Conservation (phyloP, 2,113 vertebrate genomes). For the Strix uralensis region DNA sequence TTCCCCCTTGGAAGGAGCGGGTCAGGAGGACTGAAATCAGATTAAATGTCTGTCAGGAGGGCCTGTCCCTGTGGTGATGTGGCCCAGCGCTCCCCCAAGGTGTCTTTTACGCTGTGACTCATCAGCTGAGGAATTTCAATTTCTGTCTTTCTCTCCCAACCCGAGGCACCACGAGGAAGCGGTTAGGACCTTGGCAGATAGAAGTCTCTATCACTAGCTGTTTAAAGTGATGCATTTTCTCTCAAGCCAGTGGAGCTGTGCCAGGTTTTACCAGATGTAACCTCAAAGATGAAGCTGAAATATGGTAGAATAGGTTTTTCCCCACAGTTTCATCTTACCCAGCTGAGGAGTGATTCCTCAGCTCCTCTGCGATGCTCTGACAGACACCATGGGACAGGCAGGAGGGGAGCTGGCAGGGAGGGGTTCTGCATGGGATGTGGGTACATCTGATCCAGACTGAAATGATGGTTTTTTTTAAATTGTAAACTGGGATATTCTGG, state of each 20-base stretch:
- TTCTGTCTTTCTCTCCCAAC: background rate
- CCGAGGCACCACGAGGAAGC: background rate
- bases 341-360: background rate
- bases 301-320: background rate
- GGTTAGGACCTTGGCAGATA: background rate
- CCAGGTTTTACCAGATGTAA: background rate
- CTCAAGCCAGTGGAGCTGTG: background rate
- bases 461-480: background rate
- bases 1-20: background rate
- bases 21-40: background rate
- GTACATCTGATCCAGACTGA: background rate
- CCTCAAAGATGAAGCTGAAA: background rate
- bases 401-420: background rate
- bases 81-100: background rate
- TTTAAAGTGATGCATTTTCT: background rate
- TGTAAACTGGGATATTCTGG: background rate
- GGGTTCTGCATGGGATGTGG: background rate
- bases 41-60: background rate
- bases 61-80: background rate
- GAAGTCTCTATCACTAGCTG: background rate
- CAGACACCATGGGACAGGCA: accelerated
- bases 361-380: background rate
- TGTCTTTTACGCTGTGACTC: background rate
- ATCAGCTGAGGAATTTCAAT: conserved; percentile 6
- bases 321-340: background rate